phyloP scores from a whole-genome alignment of 2,113 vertebrate species.

The Hypomesus transpacificus region DNA sequence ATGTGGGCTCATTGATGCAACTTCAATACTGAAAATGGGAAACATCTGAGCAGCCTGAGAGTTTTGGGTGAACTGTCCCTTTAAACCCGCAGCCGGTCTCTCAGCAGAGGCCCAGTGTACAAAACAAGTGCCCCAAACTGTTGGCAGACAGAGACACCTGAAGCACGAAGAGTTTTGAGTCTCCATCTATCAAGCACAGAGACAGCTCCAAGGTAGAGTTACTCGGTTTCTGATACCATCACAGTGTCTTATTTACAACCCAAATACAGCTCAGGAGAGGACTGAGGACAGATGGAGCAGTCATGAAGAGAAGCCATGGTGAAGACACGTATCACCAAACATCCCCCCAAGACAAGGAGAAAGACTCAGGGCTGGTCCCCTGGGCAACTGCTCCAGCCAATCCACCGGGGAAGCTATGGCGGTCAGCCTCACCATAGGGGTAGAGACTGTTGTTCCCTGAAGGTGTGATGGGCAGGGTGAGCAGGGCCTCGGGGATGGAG shows the following conservation, averaged over 20 bases:
- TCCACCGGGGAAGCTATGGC: no score
- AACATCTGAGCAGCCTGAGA: no score
- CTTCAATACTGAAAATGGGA: no score
- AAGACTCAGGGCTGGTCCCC: no score
- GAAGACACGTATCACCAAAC: no score
- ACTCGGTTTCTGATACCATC: conserved; percentile 46
- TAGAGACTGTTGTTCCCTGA: conserved; percentile 59
- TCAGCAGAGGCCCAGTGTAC: conserved; percentile 1
- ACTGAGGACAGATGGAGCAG: not conserved
- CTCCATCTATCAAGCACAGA: conserved; percentile 28
- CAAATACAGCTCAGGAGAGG: conserved; percentile 3
- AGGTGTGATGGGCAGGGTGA: conserved; percentile 51
- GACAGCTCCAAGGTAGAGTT: conserved; percentile 31
- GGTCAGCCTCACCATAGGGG: conserved; percentile 69
- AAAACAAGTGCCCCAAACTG: conserved; percentile 1
- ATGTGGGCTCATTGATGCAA: no score
- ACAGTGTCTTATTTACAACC: conserved; percentile 41
- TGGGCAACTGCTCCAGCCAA: no score
- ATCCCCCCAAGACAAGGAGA: no score
- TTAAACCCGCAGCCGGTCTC: not conserved
- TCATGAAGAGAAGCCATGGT: no score
- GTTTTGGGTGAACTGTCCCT: no score
- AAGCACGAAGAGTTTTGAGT: conserved; percentile 19
- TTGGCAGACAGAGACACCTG: conserved; percentile 24
- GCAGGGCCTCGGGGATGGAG: conserved; percentile 75